phyloP scores from a whole-genome alignment of 2,113 vertebrate genomes.

The Fregata magnificens region DNA sequence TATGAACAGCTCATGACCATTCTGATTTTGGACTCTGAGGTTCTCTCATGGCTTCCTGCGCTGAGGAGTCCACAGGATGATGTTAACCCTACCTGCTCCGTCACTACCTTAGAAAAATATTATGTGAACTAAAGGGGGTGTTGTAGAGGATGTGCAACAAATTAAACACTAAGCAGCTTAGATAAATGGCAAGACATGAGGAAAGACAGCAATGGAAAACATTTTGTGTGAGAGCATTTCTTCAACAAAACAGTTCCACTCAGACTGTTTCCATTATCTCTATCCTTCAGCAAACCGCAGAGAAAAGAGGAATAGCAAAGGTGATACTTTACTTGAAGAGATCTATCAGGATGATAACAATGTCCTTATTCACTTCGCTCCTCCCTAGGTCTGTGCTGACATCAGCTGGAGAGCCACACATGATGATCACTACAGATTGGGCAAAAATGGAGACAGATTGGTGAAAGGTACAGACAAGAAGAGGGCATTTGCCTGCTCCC shows the following conservation, averaged over 20 bases:
- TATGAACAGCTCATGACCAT: background rate
- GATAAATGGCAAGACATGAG: background rate
- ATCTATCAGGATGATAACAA: slow-evolving; percentile 88
- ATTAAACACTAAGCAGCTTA: background rate
- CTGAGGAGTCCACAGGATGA: background rate
- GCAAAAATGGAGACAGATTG: background rate
- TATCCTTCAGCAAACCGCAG: background rate
- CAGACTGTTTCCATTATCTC: background rate
- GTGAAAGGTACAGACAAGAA: background rate
- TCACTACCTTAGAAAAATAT: background rate
- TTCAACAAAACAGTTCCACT: background rate
- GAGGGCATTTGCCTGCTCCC: background rate
- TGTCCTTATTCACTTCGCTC: slow-evolving; percentile 59
- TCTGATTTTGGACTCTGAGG: background rate
- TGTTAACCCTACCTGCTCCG: background rate
- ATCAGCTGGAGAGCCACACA: slow-evolving; percentile 78
- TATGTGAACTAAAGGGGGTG: background rate
- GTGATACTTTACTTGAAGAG: slow-evolving; percentile 86
- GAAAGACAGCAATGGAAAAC: background rate
- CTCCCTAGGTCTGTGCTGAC: slow-evolving; percentile 57
- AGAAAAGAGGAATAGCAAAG: background rate
- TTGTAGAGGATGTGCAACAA: background rate
- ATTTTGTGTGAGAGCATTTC: background rate
- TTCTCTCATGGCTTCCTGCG: background rate
- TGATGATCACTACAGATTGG: slow-evolving; percentile 82